Base-by-base conservation (phyloP, 2,888 invertebrate species). In the Cosmorhoe ocellata region DNA sequence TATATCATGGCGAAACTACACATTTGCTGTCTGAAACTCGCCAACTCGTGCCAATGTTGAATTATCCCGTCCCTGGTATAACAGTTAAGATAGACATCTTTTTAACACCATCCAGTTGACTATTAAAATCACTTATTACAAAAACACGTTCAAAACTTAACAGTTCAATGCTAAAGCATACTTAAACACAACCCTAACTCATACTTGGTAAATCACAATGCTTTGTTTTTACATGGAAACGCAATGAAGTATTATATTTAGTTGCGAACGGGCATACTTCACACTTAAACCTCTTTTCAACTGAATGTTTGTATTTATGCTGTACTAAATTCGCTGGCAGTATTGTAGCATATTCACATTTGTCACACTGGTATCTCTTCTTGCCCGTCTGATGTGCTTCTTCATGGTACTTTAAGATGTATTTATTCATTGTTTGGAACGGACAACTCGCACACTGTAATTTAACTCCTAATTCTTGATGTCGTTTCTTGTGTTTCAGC, bases 141-240 rank as follows among this genome's bases (percentile, higher is more conserved):
- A 18, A n/a, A 18, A 18, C 18, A 3, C 18, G 18, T 18, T 4
- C 18, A 18, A 2, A 18, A 24, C 24, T 1, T 18, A 10, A 14
- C 18, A 36, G 11, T 4, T 2, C 3, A 18, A 18, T 26, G 37
- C 38, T 38, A 12, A 38, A 38, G 27, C 27, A 6, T 27, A 9
- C 14, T 6, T 18, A 10, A 36, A 2, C 22, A 24, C 10, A 40
- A 12, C 10, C 31, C 27, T 76, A 82, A 72, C 76, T 78, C 64
- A 77, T 75, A 60, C 79, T 74, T 1, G 87, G 87, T 54, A 90
- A 76, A 84, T 90, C 89, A 82, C 89, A 88, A 69, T 89, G 90
- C 71, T 90, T 90, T 60, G 86, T 89, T 50, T 77, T 86, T 30
- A 89, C 89, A 56, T 90, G 90, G 58, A 88, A 89, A 24, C 89